Conservation (phyloP, 2,797 vertebrate genomes). For the Anas acuta region DNA sequence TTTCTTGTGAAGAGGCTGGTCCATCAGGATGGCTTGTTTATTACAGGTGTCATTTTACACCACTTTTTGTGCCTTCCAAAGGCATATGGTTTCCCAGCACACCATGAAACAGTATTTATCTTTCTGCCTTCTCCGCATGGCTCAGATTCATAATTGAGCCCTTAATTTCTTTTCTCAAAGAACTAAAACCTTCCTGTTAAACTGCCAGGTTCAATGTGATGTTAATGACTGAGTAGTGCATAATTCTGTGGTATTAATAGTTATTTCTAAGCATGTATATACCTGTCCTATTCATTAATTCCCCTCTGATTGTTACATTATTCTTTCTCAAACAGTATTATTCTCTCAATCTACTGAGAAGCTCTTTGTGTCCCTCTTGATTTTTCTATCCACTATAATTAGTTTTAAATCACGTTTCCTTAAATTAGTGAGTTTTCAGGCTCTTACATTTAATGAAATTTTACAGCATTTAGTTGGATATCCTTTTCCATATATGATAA, state of each 20-base stretch:
- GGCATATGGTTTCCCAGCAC: neutral
- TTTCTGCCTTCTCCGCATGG: slow-evolving; percentile 5
- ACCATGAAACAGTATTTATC: neutral
- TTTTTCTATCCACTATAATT: slow-evolving; percentile 20
- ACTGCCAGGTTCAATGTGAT: slow-evolving; percentile 55
- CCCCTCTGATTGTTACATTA: slow-evolving; percentile 36
- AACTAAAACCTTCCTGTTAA: slow-evolving; percentile 55
- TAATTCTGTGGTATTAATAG: slow-evolving; percentile 65
- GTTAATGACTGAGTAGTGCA: slow-evolving; percentile 59
- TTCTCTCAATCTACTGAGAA: slow-evolving; percentile 14
- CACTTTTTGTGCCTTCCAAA: neutral
- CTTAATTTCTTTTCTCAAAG: slow-evolving; percentile 51
- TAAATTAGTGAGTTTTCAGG: slow-evolving; percentile 9
- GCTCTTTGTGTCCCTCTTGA: neutral
- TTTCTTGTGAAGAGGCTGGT: neutral
- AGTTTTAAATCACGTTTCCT: slow-evolving; percentile 24
- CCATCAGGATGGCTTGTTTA: neutral
- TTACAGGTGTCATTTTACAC: neutral
- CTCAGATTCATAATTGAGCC: slow-evolving; percentile 21
- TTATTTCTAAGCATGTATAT: slow-evolving; percentile 30
- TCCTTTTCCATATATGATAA: neutral
- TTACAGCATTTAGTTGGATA: neutral
- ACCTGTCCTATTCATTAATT: slow-evolving; percentile 60
- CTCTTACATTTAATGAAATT: neutral
- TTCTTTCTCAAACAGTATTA: slow-evolving; percentile 29